These are phyloP conservation scores for Choloepus hoffmanni DNA, from an alignment of 2,113 vertebrate genomes.

Conservation along the genomic window DNA sequence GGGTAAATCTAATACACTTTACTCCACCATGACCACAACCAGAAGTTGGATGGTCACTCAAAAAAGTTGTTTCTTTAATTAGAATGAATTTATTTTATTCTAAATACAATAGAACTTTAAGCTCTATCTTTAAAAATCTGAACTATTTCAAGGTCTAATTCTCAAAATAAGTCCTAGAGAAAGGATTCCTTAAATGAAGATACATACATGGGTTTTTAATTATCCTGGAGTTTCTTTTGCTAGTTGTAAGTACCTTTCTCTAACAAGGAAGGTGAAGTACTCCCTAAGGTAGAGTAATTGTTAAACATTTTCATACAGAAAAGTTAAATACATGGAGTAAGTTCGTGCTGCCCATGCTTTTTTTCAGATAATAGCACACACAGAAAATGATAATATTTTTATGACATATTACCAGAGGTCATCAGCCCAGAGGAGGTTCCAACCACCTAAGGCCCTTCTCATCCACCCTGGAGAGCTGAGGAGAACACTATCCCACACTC, in stretches of 20 bases:
- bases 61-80: slow-evolving; percentile 60
- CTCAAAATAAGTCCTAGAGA: slow-evolving; percentile 58
- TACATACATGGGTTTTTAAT: slow-evolving; percentile 62
- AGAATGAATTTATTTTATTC: slow-evolving; percentile 62
- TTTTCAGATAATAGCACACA: slow-evolving; percentile 31
- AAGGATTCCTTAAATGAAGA: slow-evolving; percentile 71
- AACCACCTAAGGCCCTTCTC: background rate
- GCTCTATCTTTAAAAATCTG: slow-evolving; percentile 63
- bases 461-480: background rate
- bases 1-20: background rate
- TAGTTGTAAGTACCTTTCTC: slow-evolving; percentile 47
- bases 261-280: slow-evolving; percentile 63
- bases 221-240: slow-evolving; percentile 59
- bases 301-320: slow-evolving; percentile 52
- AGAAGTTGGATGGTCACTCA: slow-evolving; percentile 26
- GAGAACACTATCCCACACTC: background rate
- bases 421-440: background rate
- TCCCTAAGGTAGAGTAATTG: slow-evolving; percentile 60
- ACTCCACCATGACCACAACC: background rate
- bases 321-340: slow-evolving; percentile 48
- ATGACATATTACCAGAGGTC: background rate
- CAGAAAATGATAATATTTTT: slow-evolving; percentile 33
- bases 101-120: slow-evolving; percentile 44
- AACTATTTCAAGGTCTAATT: slow-evolving; percentile 72
- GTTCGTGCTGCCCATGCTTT: background rate